phyloP scores from a whole-genome alignment of 2,888 invertebrate genomes.

The Marasmarcha lunaedactyla region DNA sequence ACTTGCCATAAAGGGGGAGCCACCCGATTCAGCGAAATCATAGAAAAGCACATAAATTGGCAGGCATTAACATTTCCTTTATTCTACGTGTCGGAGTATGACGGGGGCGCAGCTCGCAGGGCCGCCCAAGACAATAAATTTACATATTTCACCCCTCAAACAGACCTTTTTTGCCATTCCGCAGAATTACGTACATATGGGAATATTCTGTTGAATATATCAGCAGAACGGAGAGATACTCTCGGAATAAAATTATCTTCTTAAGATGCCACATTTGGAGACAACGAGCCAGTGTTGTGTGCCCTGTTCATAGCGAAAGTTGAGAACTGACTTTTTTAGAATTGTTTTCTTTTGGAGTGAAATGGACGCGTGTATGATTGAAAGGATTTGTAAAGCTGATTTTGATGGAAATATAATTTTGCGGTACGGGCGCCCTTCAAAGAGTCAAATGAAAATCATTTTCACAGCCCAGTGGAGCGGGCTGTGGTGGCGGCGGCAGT shows the following conservation, averaged over 20 bases:
- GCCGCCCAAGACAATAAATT: constrained; percentile 71
- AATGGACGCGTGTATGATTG: too few species aligned
- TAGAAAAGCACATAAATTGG: constrained; percentile 71
- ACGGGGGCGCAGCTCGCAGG: constrained; percentile 52
- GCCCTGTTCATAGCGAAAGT: constrained; percentile 25
- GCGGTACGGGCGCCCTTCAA: constrained; percentile 60
- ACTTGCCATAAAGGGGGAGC: constrained; percentile 51
- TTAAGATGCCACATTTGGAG: constrained; percentile 54
- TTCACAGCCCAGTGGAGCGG: constrained; percentile 63
- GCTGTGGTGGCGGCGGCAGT: constrained; percentile 23
- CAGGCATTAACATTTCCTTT: constrained; percentile 69
- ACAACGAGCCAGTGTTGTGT: constrained; percentile 45
- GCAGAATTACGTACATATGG: constrained; percentile 71
- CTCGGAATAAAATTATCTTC: constrained; percentile 68
- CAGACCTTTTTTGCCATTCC: constrained; percentile 71
- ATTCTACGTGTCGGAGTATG: constrained; percentile 69
- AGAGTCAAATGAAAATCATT: constrained; percentile 70
- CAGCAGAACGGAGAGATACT: constrained; percentile 67
- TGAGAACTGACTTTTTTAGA: too few species aligned
- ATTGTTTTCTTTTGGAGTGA: too few species aligned
- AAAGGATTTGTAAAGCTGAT: too few species aligned
- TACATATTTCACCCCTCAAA: constrained; percentile 71
- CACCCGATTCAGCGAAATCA: constrained; percentile 67
- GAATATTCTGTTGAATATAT: constrained; percentile 70
- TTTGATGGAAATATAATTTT: constrained; percentile 63